Base-by-base conservation (phyloP, 1,140 invertebrate species). In the Ips nitidus region DNA sequence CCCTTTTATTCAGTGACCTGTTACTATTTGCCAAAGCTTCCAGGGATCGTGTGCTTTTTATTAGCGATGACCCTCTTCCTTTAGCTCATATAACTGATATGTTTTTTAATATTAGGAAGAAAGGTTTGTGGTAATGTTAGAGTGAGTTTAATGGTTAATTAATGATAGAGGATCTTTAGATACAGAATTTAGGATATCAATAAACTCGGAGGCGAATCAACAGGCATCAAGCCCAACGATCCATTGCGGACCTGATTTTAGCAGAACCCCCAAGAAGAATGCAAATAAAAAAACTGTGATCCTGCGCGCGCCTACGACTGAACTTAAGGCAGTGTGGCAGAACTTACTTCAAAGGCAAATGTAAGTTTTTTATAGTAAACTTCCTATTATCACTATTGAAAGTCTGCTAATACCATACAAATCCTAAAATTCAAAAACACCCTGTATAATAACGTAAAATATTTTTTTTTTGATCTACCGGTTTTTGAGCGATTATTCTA, bases 251-350 rank as follows among this genome's bases (percentile, higher is more conserved):
- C 84, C 84, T 1, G 85, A 86, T 75, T 75, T 86, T 6, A 81
- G 80, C 2, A 72, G 84, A 47, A 85, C 84, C 2, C 88, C 88
- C 0, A 83, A 84, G 37, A 88, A 87, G 52, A 85, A 85, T 7
- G 82, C 84, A 0, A 82, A 87, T 55, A 86, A 88, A 71, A 83
- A 90, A 74, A 88, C 90, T 2, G 80, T 94, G 2, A 85, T 91
- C 0, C 79, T 94, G 5, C 82, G 92, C 41, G 91, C 93, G 1
- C 92, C 92, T 0, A 92, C 88, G 1, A 84, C 89, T 47, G 93
- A 94, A 78, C 80, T 93, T 4, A 94, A 94, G 78, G 91, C 92
- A 36, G 91, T 94, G 1, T 94, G 92, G 93, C 91, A 94, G 78
- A 94, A 92, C 76, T 83, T 94, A n/a, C 83, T 94, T 6, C 91